Evolutionary conservation across 2,888 invertebrate genomes (phyloP).

Genomic region (Drosophila falleni): DNA sequence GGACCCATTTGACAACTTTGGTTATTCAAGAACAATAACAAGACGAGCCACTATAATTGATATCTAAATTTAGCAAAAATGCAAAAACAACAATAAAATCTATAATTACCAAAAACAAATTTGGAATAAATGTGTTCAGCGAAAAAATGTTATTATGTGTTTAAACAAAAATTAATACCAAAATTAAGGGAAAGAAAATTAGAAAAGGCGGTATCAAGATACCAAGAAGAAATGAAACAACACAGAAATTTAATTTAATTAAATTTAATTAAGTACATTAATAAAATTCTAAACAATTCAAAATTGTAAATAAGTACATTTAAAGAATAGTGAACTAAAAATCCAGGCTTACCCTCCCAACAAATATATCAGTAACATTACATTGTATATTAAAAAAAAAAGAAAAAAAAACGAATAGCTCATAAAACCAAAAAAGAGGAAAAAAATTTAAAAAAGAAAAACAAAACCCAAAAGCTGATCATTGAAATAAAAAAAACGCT

Average conservation of each 20-base stretch:
- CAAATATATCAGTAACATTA: constrained; percentile 44
- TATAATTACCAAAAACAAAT: constrained; percentile 35
- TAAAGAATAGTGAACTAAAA: constrained; percentile 34
- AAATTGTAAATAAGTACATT: constrained; percentile 52
- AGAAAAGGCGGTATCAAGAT: constrained; percentile 13
- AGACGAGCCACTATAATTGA: constrained; percentile 38
- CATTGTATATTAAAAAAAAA: constrained; percentile 61
- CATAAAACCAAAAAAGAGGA: constrained; percentile 32
- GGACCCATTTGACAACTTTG: constrained; percentile 7
- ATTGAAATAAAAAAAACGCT: constrained; percentile 41
- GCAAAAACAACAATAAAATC: constrained; percentile 22
- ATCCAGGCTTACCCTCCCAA: constrained; percentile 30
- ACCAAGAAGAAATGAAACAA: constrained; percentile 32
- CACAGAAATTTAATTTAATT: constrained; percentile 68
- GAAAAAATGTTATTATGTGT: constrained; percentile 77
- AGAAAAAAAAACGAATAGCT: constrained; percentile 36
- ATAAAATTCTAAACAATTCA: constrained; percentile 56
- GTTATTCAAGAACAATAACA: constrained; percentile 25
- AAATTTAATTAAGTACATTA: constrained; percentile 61
- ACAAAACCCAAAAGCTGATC: constrained; percentile 36
- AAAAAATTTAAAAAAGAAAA: constrained; percentile 25
- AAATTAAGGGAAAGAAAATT: constrained; percentile 15
- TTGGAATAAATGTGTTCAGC: constrained; percentile 78
- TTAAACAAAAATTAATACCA: constrained; percentile 54
- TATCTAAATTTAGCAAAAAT: constrained; percentile 35